Conservation (phyloP, 2,888 invertebrate species). For the Cotesia congregata region DNA sequence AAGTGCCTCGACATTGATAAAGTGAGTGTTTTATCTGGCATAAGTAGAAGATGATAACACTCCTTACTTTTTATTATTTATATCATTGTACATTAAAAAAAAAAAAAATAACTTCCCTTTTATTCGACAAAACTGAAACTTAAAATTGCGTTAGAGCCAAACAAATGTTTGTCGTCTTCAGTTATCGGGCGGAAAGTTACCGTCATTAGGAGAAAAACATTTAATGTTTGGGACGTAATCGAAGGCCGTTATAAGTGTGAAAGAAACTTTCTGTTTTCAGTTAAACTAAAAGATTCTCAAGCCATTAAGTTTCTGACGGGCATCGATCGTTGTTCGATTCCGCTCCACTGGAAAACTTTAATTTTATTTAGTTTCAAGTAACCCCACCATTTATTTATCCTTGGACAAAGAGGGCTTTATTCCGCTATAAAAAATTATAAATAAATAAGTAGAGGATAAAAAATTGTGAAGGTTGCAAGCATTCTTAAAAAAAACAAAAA, state of each 20-base stretch:
- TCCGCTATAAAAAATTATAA: no score
- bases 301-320: slow-evolving; percentile 3
- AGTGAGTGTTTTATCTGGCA: slow-evolving; percentile 43
- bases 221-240: slow-evolving; percentile 10
- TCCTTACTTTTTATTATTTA: slow-evolving; percentile 12
- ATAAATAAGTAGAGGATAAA: no score
- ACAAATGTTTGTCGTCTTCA: not conserved
- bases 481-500: not conserved
- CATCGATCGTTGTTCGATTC: not conserved
- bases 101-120: not conserved
- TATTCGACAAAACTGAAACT: not conserved
- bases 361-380: no score
- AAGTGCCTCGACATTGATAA: slow-evolving; percentile 47
- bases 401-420: no score
- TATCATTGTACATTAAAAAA: not conserved
- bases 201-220: slow-evolving; percentile 11
- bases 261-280: slow-evolving; percentile 13
- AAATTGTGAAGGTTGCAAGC: not conserved
- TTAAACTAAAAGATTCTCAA: not conserved
- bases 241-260: slow-evolving; percentile 5
- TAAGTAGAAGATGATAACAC: slow-evolving; percentile 45
- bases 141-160: no score
- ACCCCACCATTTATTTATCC: no score
- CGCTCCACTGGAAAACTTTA: not conserved
- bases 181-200: not conserved